phyloP scores from a whole-genome alignment of 2,797 vertebrate species.

The Geotrypetes seraphini region DNA sequence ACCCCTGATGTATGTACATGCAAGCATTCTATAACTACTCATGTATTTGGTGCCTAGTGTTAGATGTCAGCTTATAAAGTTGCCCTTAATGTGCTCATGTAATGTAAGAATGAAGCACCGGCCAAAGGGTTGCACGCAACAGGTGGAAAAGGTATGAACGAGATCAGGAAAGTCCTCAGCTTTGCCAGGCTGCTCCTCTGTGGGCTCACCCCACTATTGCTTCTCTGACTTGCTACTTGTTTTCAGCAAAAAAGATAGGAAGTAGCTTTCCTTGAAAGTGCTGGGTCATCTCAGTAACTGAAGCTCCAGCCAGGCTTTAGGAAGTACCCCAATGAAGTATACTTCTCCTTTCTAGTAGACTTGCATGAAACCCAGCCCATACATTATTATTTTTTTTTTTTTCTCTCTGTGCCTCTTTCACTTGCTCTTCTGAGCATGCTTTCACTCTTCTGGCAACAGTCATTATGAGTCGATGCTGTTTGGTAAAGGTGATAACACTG shows the following conservation, averaged over 20 bases:
- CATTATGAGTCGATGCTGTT: slow-evolving; percentile 53
- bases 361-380: slow-evolving; percentile 4
- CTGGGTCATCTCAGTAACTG: slow-evolving; percentile 65
- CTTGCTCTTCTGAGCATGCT: slow-evolving; percentile 14
- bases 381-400: slow-evolving; percentile 30
- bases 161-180: neutral
- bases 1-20: no score
- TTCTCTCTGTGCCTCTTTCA: slow-evolving; percentile 24
- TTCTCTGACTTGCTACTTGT: slow-evolving; percentile 19
- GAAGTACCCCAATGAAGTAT: slow-evolving; percentile 43
- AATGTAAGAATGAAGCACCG: neutral
- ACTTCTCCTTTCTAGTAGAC: slow-evolving; percentile 39
- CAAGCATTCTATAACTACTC: no score
- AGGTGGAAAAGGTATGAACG: slow-evolving; percentile 6
- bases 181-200: neutral
- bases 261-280: slow-evolving; percentile 55
- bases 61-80: no score
- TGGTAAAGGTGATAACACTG: slow-evolving; percentile 65
- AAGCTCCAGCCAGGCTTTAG: slow-evolving; percentile 48
- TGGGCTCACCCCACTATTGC: slow-evolving; percentile 2
- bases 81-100: no score
- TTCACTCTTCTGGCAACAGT: slow-evolving; percentile 11
- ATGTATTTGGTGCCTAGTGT: no score
- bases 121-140: no score
- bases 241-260: slow-evolving; percentile 33